A percentile compares a stretch with the other conserved stretches of the same genome.
phyloP scores from a whole-genome alignment of 2,113 vertebrate genomes.

The Leptobrachium ailaonicum region DNA sequence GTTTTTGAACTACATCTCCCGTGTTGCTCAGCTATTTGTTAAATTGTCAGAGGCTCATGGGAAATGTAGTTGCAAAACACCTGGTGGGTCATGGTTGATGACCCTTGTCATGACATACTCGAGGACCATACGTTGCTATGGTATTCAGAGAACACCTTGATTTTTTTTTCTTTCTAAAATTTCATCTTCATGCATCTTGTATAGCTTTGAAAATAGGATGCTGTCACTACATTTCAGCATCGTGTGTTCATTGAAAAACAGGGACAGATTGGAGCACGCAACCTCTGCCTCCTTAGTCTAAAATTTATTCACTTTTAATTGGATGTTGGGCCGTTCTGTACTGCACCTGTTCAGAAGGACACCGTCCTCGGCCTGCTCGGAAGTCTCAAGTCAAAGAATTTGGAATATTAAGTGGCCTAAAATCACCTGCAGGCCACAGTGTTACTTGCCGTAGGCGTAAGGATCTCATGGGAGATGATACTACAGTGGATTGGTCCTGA shows the following conservation, averaged over 20 bases:
- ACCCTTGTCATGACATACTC: too few relatives aligned
- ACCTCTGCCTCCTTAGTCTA: background rate
- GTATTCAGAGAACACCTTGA: too few relatives aligned
- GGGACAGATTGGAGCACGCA: background rate
- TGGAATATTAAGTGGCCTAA: background rate
- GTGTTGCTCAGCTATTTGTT: too few relatives aligned
- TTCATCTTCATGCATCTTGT: background rate
- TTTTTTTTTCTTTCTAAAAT: too few relatives aligned
- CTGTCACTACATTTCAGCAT: background rate
- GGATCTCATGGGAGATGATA: background rate
- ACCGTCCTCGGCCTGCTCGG: background rate
- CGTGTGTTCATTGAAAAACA: background rate
- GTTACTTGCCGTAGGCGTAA: background rate
- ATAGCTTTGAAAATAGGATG: background rate
- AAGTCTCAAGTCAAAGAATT: background rate
- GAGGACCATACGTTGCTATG: too few relatives aligned
- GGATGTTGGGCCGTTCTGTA: background rate
- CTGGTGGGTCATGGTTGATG: too few relatives aligned
- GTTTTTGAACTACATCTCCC: too few relatives aligned
- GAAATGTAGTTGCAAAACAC: too few relatives aligned
- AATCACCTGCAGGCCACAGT: background rate
- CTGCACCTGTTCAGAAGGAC: background rate
- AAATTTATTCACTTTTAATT: background rate
- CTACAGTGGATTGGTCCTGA: background rate
- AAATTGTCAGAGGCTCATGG: too few relatives aligned